Percentiles rank a stretch among this genome's conserved stretches.
Conservation (phyloP, 2,113 vertebrate species). For the Ranitomeya imitator region DNA sequence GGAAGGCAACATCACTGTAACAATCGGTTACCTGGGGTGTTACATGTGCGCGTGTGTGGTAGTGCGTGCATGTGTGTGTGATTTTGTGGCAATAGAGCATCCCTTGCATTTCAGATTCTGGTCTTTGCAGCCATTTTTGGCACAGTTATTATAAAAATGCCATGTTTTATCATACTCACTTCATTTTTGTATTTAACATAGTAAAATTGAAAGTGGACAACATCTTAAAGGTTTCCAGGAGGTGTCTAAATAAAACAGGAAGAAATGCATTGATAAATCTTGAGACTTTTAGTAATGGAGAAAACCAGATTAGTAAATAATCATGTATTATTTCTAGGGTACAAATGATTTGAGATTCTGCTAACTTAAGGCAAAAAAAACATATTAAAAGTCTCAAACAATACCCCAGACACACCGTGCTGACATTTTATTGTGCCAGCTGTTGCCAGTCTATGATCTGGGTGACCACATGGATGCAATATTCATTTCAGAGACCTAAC, state of each 20-base stretch:
- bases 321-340: background rate
- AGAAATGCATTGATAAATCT: background rate
- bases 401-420: background rate
- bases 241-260: background rate
- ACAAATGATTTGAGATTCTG: background rate
- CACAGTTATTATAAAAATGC: background rate
- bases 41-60: no score
- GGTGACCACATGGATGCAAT: constrained; percentile 27
- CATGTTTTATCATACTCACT: no score
- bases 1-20: no score
- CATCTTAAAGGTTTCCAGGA: background rate
- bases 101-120: background rate
- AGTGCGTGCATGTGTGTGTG: no score
- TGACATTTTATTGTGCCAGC: constrained; percentile 39
- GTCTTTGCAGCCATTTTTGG: background rate
- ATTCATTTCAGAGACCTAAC: constrained; percentile 49
- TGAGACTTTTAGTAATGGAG: background rate
- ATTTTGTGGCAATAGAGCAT: background rate
- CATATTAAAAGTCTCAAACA: constrained; percentile 14
- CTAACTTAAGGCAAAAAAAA: background rate
- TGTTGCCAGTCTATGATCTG: constrained; percentile 35
- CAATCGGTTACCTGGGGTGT: no score
- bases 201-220: background rate
- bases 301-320: background rate
- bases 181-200: no score